phyloP scores from a whole-genome alignment of 2,113 vertebrate genomes.

The Ptilorrhoa leucosticta region DNA sequence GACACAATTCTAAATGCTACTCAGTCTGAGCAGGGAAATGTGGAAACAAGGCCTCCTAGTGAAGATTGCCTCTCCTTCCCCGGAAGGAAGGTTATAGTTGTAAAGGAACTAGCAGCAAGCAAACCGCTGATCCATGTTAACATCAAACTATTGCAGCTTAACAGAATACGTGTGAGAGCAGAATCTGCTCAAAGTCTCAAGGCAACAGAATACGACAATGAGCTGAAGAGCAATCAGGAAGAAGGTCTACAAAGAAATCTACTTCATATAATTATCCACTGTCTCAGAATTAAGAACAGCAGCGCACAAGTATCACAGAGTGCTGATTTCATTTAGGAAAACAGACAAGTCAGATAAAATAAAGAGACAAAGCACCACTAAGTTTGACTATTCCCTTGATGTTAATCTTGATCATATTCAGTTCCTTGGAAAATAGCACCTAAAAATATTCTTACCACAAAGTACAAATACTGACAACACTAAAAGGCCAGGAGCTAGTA shows the following conservation, averaged over 20 bases:
- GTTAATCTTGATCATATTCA: neutral
- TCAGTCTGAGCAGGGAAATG: neutral
- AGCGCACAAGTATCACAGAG: accelerated
- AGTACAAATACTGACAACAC: neutral
- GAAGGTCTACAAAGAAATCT: neutral
- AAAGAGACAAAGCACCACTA: neutral
- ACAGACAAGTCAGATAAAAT: neutral
- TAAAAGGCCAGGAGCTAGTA: neutral
- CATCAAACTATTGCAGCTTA: neutral
- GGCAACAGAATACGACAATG: neutral
- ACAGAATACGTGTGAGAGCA: neutral
- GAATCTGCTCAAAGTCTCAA: neutral
- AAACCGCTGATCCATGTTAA: neutral
- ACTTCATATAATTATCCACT: neutral
- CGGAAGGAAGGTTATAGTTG: neutral
- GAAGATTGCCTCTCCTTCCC: neutral
- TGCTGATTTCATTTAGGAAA: neutral
- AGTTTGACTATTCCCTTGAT: neutral
- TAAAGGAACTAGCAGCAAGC: neutral
- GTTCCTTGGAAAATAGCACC: neutral
- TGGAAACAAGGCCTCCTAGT: neutral
- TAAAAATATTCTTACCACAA: neutral
- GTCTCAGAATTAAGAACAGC: neutral
- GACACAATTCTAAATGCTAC: neutral
- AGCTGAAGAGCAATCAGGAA: neutral